A percentile compares a stretch with the other conserved stretches of the same genome.
phyloP scores from a whole-genome alignment of 2,113 vertebrate species.

The Amblyornis subalaris region DNA sequence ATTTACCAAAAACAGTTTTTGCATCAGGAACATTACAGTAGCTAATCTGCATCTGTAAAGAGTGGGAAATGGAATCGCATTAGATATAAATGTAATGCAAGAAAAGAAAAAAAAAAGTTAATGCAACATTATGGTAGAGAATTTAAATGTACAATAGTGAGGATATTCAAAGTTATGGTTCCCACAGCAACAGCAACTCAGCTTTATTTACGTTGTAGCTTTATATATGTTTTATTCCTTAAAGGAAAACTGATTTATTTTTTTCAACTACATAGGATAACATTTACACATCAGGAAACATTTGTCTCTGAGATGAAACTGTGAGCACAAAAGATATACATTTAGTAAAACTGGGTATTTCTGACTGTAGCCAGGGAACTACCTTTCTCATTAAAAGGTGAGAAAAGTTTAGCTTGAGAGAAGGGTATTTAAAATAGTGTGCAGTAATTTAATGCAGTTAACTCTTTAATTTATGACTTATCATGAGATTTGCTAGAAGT shows the following conservation, averaged over 20 bases:
- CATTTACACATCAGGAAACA: background rate
- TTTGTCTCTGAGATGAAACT: background rate
- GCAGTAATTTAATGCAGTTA: background rate
- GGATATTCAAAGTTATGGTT: slow-evolving; percentile 57
- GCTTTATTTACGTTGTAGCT: slow-evolving; percentile 6
- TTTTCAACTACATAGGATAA: background rate
- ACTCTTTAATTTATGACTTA: background rate
- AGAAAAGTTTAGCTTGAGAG: background rate
- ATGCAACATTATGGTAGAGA: slow-evolving; percentile 57
- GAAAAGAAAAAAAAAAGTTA: slow-evolving; percentile 41
- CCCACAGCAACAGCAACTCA: slow-evolving; percentile 47
- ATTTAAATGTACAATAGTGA: slow-evolving; percentile 61
- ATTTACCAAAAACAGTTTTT: slow-evolving; percentile 79
- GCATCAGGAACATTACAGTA: slow-evolving; percentile 62
- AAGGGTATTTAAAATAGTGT: background rate
- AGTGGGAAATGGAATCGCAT: slow-evolving; percentile 71
- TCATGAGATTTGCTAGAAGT: background rate
- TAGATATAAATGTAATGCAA: slow-evolving; percentile 72
- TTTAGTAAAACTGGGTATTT: background rate
- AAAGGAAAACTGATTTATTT: slow-evolving; percentile 25
- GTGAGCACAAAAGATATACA: background rate
- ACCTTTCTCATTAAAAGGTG: background rate
- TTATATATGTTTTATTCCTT: slow-evolving; percentile 29
- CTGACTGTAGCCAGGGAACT: background rate
- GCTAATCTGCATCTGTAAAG: slow-evolving; percentile 77